Evolutionary conservation across 2,888 invertebrate species (phyloP), one percentile per base, ranked within the genome.

Genomic region (Polylopha cassiicola): DNA sequence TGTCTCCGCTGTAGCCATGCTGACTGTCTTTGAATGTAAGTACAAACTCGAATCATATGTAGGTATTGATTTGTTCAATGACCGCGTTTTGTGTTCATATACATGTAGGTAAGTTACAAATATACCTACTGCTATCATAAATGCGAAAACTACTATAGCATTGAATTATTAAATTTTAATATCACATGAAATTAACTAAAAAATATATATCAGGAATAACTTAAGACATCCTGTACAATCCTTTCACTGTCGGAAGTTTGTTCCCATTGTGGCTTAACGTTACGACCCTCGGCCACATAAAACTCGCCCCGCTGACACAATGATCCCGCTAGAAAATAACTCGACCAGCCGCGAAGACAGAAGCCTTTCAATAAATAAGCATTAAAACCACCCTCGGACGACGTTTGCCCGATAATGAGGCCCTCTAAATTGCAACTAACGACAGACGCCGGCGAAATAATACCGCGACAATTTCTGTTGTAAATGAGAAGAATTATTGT

Each of bases 21-120:
- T 99, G 55, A 91, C 91, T 37, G 96, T 98, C 53, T 94, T 95
- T 80, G 93, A 95, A 89, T 91, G 96, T 97, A 87, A 89, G 94
- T n/a, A n/a, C n/a, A n/a, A n/a, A n/a, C n/a, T n/a, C n/a, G n/a
- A n/a, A n/a, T n/a, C n/a, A n/a, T n/a, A n/a, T n/a, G n/a, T n/a
- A n/a, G n/a, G n/a, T n/a, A n/a, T n/a, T n/a, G n/a, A n/a, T n/a
- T n/a, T n/a, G n/a, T n/a, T n/a, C n/a, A n/a, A n/a, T n/a, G n/a
- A n/a, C n/a, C n/a, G n/a, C n/a, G n/a, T n/a, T n/a, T n/a, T n/a
- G n/a, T n/a, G n/a, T 28, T 5, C 9, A 8, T 28, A 9, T 28
- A 6, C 15, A 28, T 16, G 6, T 9, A 28, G 6, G 27, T 16
- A 10, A 16, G 18, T 6, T 17, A 14, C 29, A 20, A 31, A 21